A percentile compares a stretch with the other conserved stretches of the same genome.
phyloP scores from a whole-genome alignment of 1,140 invertebrate species.

The Schlechtendalia chinensis region DNA sequence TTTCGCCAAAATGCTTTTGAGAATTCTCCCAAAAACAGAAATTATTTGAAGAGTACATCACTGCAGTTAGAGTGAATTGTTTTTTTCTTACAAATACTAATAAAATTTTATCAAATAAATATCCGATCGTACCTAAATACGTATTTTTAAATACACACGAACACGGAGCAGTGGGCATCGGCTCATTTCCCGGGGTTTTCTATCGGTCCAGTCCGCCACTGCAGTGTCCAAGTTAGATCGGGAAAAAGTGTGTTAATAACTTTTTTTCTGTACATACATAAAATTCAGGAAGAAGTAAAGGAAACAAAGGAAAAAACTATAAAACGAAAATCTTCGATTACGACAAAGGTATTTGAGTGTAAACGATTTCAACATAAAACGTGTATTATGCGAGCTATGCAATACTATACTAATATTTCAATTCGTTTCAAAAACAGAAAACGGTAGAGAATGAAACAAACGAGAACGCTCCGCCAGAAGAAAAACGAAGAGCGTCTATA shows the following conservation, averaged over 20 bases:
- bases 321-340: constrained; percentile 50
- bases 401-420: neutral
- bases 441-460: constrained; percentile 31
- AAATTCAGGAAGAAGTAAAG: constrained; percentile 30
- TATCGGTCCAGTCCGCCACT: too few relatives aligned
- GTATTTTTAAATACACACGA: too few relatives aligned
- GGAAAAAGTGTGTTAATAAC: neutral
- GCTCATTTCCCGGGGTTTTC: too few relatives aligned
- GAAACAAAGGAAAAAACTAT: constrained; percentile 51
- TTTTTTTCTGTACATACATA: too few relatives aligned
- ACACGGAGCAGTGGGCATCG: too few relatives aligned
- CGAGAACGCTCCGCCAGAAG: constrained; percentile 45
- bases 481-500: constrained; percentile 46
- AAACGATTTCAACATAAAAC: neutral
- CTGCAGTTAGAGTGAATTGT: too few relatives aligned
- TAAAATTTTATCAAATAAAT: too few relatives aligned
- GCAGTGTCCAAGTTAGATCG: neutral
- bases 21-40: too few relatives aligned
- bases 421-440: constrained; percentile 15
- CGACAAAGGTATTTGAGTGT: constrained; percentile 32
- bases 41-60: too few relatives aligned
- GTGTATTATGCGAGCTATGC: neutral
- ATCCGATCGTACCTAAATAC: too few relatives aligned
- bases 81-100: too few relatives aligned
- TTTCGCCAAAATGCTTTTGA: too few relatives aligned